A percentile compares a stretch with the other conserved stretches of the same genome.
Conservation (phyloP, 2,797 vertebrate species). For the Syngnathus acus region DNA sequence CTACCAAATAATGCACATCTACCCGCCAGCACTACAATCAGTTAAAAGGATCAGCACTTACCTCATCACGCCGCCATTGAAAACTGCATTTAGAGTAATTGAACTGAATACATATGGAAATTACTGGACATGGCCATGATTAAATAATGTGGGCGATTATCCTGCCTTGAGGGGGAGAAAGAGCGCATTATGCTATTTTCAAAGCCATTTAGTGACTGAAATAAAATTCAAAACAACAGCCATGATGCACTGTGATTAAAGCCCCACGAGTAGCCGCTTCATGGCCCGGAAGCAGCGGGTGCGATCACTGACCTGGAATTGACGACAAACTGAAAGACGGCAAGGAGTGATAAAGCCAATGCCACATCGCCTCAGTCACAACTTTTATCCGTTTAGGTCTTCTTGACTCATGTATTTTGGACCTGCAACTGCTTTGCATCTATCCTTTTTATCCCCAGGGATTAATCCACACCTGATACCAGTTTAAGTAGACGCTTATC, state of each 20-base stretch:
- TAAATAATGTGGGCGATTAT: slow-evolving; percentile 71
- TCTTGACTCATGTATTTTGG: slow-evolving; percentile 4
- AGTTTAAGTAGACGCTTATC: slow-evolving; percentile 25
- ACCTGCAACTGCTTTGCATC: slow-evolving; percentile 31
- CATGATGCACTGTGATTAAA: slow-evolving; percentile 72
- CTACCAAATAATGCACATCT: slow-evolving; percentile 66
- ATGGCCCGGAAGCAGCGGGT: slow-evolving; percentile 38
- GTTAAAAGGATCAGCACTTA: slow-evolving; percentile 66
- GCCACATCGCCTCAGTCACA: slow-evolving; percentile 53
- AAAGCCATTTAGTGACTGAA: slow-evolving; percentile 65
- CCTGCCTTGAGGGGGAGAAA: slow-evolving; percentile 64
- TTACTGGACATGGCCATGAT: slow-evolving; percentile 68
- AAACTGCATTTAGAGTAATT: slow-evolving; percentile 61
- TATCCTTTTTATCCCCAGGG: slow-evolving; percentile 12
- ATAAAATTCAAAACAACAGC: slow-evolving; percentile 65
- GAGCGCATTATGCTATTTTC: slow-evolving; percentile 68
- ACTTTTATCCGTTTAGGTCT: slow-evolving; percentile 35
- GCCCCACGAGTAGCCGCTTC: slow-evolving; percentile 39
- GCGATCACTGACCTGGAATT: slow-evolving; percentile 67
- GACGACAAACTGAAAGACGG: slow-evolving; percentile 58
- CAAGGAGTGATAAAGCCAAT: slow-evolving; percentile 58
- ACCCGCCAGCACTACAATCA: slow-evolving; percentile 61
- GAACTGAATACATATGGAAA: slow-evolving; percentile 70
- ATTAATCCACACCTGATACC: slow-evolving; percentile 35
- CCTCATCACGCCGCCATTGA: slow-evolving; percentile 56